A percentile compares a stretch with the other conserved stretches of the same genome.
phyloP scores from a whole-genome alignment of 2,113 vertebrate species.

The Harpagus bidentatus region DNA sequence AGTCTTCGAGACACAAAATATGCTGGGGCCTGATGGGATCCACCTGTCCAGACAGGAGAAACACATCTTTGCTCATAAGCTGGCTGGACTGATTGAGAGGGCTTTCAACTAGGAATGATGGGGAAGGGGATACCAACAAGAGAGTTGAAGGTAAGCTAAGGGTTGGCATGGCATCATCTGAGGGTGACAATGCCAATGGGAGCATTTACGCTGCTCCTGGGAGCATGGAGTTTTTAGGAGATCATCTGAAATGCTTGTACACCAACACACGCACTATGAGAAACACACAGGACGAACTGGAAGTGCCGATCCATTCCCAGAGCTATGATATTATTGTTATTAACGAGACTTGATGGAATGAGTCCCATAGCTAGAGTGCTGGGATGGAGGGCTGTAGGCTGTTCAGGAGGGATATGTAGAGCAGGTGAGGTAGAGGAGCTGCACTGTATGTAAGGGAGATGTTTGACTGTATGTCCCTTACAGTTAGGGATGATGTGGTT shows the following conservation, averaged over 20 bases:
- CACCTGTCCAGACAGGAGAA: accelerated
- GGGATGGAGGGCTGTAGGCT: background rate
- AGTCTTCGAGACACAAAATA: background rate
- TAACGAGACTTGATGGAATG: background rate
- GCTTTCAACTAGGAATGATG: background rate
- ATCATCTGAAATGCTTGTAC: background rate
- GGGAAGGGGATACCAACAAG: background rate
- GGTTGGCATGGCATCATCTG: no score
- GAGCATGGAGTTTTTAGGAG: background rate
- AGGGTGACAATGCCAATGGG: background rate
- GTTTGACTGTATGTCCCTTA: background rate
- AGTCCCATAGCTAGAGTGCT: background rate
- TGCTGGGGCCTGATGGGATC: background rate
- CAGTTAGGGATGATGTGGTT: background rate
- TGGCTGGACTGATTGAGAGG: background rate
- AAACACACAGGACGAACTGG: background rate
- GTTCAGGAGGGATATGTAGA: background rate
- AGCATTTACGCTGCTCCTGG: background rate
- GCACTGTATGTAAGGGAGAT: background rate
- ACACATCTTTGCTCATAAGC: background rate
- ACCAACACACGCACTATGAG: background rate
- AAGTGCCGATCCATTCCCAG: background rate
- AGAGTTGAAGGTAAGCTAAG: background rate
- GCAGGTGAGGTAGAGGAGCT: background rate
- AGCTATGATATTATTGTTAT: background rate